Base-by-base conservation (phyloP, 1,140 invertebrate species). In the Drosophila carrolli region DNA sequence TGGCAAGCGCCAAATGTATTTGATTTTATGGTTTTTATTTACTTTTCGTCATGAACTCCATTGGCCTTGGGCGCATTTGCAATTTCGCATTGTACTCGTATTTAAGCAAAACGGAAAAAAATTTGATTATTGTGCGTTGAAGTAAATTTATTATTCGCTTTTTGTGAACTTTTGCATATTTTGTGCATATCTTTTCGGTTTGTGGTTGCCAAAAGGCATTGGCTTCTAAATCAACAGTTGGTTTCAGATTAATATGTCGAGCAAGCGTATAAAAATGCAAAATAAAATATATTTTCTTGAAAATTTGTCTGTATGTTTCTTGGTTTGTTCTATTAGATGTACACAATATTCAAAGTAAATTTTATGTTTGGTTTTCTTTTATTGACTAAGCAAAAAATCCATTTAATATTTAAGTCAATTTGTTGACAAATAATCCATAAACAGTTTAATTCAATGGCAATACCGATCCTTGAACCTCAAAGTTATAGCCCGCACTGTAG, bases 41-140 rank as follows among this genome's bases (percentile, higher is more conserved):
- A n/a, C 51, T 68, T 70, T 61, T 77, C 44, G 65, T 55, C 76
- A 88, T 86, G 83, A 86, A 86, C 83, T 79, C 62, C 53, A 70
- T 27, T 58, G 77, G 82, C 66, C 70, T 75, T 51, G 44, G 51
- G 61, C 48, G 74, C 57, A 60, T 86, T 86, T 88, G 79, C 85
- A 74, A 88, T 62, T 86, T 81, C 47, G 82, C 78, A 65, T 60
- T 65, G 84, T 81, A 75, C 56, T 58, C 62, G 67, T 51, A 72
- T 61, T 78, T 71, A 35, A 60, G 44, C 59, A 41, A 76, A 79
- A 62, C 41, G 40, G 29, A 23, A 19, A 11, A 46, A 54, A 38
- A 59, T 41, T 7, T 62, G 35, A 58, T 59, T 60, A 76, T 58
- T 74, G 46, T 78, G 62, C 58, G 40, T 59, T 83, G 56, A 56